These are phyloP conservation scores for Theretra japonica DNA, from an alignment of 2,888 invertebrate genomes.

Conservation along the genomic window DNA sequence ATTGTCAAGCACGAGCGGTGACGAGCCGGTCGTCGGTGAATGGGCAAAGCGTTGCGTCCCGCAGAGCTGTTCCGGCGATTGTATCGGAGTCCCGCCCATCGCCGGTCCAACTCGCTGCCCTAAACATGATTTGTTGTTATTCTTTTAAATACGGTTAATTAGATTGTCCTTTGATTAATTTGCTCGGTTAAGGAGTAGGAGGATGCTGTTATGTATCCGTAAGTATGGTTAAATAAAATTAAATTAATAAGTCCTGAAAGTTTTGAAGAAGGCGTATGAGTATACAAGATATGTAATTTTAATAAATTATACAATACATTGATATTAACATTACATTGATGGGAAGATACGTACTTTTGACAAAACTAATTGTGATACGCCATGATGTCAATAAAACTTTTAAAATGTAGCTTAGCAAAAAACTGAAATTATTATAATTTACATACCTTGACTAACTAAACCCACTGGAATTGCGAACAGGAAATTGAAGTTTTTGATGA, in stretches of 20 bases:
- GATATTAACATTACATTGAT: too few relatives aligned
- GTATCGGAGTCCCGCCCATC: slow-evolving; percentile 62
- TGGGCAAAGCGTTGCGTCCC: slow-evolving; percentile 56
- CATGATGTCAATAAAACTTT: too few relatives aligned
- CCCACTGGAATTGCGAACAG: not conserved
- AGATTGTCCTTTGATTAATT: slow-evolving; percentile 7
- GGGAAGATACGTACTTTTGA: too few relatives aligned
- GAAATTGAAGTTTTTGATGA: slow-evolving; percentile 4
- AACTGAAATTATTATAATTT: not conserved
- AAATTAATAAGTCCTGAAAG: too few relatives aligned
- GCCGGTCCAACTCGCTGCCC: slow-evolving; percentile 44
- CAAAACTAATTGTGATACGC: too few relatives aligned
- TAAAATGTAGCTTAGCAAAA: too few relatives aligned
- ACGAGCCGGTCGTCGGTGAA: slow-evolving; percentile 36
- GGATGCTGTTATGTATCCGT: too few relatives aligned
- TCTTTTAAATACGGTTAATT: slow-evolving; percentile 10
- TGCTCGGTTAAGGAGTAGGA: not conserved
- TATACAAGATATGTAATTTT: too few relatives aligned
- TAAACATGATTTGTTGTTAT: slow-evolving; percentile 51
- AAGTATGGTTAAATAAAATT: too few relatives aligned
- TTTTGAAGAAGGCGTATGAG: too few relatives aligned
- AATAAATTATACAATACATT: too few relatives aligned
- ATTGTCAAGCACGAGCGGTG: slow-evolving; percentile 35
- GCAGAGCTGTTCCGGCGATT: slow-evolving; percentile 76
- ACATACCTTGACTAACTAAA: not conserved